These are phyloP conservation scores for Blastobasis lacticolella DNA, from an alignment of 2,888 invertebrate species.

Conservation along the genomic window DNA sequence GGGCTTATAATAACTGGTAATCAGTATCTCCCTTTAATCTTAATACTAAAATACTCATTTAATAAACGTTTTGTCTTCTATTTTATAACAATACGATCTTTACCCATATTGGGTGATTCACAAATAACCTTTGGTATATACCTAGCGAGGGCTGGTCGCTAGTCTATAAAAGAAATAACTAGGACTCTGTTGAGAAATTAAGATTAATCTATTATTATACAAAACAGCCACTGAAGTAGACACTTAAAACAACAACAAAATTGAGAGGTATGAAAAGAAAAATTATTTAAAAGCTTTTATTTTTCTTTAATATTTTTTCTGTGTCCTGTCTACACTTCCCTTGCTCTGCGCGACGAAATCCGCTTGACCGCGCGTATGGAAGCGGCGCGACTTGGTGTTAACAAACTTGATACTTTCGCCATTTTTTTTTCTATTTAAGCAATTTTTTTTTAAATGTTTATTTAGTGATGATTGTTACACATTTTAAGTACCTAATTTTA, in stretches of 20 bases:
- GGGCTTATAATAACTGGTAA: too few relatives aligned
- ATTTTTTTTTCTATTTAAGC: not conserved
- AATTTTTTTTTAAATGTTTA: too few relatives aligned
- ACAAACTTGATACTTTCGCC: slow-evolving; percentile 56
- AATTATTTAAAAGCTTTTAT: not conserved
- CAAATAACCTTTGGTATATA: too few relatives aligned
- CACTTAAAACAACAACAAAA: not conserved
- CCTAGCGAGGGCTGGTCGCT: too few relatives aligned
- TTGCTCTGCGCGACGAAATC: slow-evolving; percentile 59
- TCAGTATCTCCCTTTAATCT: too few relatives aligned
- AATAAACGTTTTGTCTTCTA: too few relatives aligned
- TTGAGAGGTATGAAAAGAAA: not conserved
- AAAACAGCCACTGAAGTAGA: not conserved
- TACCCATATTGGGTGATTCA: too few relatives aligned
- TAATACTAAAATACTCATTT: too few relatives aligned
- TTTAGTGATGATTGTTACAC: too few relatives aligned
- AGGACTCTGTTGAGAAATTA: too few relatives aligned
- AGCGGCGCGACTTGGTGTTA: slow-evolving; percentile 44
- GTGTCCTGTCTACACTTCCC: slow-evolving; percentile 28
- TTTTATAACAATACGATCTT: too few relatives aligned
- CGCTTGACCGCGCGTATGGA: slow-evolving; percentile 73
- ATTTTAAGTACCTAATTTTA: not conserved
- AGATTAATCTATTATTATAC: not conserved
- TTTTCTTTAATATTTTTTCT: slow-evolving; percentile 8
- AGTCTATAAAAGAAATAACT: too few relatives aligned